Evolutionary conservation across 2,888 invertebrate species (phyloP).

Genomic region (Hartigia nigra): DNA sequence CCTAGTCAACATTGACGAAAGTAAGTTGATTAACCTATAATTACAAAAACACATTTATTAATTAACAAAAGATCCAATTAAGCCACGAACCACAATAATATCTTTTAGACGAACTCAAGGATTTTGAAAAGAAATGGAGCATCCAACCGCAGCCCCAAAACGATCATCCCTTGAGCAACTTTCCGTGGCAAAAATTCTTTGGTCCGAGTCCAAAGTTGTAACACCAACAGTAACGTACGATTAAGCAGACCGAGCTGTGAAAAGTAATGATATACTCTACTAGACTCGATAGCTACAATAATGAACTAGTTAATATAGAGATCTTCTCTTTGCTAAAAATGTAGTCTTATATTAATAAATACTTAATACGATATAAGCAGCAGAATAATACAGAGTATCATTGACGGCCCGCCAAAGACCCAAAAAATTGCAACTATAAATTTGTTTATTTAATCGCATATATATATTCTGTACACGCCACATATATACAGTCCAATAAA

Average conservation of each 20-base stretch:
- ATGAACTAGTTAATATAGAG: not conserved
- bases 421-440: constrained; percentile 37
- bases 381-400: not conserved
- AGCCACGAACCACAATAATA: not conserved
- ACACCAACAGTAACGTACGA: not conserved
- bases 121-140: constrained; percentile 44
- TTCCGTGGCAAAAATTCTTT: constrained; percentile 58
- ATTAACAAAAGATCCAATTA: not conserved
- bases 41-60: not conserved
- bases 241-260: not conserved
- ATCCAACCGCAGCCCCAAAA: constrained; percentile 16
- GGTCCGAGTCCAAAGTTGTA: constrained; percentile 54
- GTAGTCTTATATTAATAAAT: not conserved
- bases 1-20: constrained; percentile 55
- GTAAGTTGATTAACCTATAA: constrained; percentile 37
- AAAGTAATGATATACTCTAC: not conserved
- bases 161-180: constrained; percentile 20
- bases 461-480: constrained; percentile 40
- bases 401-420: not conserved
- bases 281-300: constrained; percentile 1
- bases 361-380: not conserved
- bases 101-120: constrained; percentile 45
- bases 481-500: constrained; percentile 42
- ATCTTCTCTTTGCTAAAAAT: not conserved
- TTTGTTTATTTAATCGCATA: constrained; percentile 49